Evolutionary conservation across 2,113 vertebrate species (phyloP), one percentile per base, ranked within the genome.

Genomic region (Cyprinodon brontotheroides): DNA sequence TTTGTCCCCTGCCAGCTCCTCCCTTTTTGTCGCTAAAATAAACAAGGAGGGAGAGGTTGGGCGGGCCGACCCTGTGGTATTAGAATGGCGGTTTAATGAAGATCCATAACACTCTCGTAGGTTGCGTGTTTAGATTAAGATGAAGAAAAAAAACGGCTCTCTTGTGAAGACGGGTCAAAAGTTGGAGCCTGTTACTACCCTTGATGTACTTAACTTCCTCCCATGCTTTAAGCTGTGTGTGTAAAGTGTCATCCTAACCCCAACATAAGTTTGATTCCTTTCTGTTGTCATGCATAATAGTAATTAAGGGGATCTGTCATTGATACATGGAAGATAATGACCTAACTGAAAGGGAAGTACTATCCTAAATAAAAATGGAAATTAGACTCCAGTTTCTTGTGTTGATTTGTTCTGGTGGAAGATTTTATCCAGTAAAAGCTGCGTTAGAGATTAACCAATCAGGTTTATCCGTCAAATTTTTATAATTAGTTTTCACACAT

Each of bases 1-100:
- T 94, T 82, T 95, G 94, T 96, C 95, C 94, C 94, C 72, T 72
- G 92, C 94, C 81, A 94, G 65, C 81, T 65, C 59, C 60, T 79
- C 87, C 64, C 74, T 81, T 61, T 77, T 48, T 38, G 37, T n/a
- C 1, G 38, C 70, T 41, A 47, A 48, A 81, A 79, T 75, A 80
- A 85, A 86, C 20, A 62, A 70, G 75, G 77, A 74, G 79, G 71
- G 74, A 66, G 74, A 81, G 3, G 79, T 68, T 84, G 57, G 84
- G 68, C 68, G 13, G 15, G 86, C 71, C 75, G 78, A 78, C 65
- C 37, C 37, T 68, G 87, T 69, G 72, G 63, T 85, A 77, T 87
- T 74, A 70, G 75, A 47, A 57, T 65, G 74, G 89, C 87, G 68
- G 77, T 84, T 82, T 43, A 60, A 80, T 73, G 80, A 73, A 82